Conservation (phyloP, 2,797 vertebrate species). For the Echiichthys vipera region DNA sequence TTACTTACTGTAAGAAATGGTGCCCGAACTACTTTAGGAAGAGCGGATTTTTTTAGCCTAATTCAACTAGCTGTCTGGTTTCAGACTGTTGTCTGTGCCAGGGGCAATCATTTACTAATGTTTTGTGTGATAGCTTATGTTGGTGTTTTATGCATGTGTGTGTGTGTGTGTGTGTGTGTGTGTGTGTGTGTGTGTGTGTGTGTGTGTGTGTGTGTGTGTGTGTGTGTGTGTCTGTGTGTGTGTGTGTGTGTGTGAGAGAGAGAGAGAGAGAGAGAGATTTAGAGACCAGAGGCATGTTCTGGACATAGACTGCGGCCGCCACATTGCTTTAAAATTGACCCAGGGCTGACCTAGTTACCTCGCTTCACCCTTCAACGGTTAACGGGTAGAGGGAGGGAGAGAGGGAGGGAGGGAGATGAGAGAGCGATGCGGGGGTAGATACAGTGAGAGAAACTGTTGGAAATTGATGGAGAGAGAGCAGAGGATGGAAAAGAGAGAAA, state of each 20-base stretch:
- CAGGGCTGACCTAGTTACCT: slow-evolving; percentile 83
- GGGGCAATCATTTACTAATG: slow-evolving; percentile 72
- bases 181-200: slow-evolving; percentile 23
- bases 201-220: slow-evolving; percentile 31
- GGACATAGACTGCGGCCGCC: slow-evolving; percentile 75
- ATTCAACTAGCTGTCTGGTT: slow-evolving; percentile 60
- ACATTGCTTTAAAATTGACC: slow-evolving; percentile 79
- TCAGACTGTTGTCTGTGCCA: slow-evolving; percentile 61
- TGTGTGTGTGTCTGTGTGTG: slow-evolving; percentile 19
- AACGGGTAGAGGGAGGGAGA: slow-evolving; percentile 41
- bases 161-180: slow-evolving; percentile 27
- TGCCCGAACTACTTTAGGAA: not conserved
- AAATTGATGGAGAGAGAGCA: slow-evolving; percentile 24
- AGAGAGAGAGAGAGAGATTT: slow-evolving; percentile 17
- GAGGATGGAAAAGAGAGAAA: slow-evolving; percentile 7
- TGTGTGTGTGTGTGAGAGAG: slow-evolving; percentile 21
- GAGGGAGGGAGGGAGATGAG: slow-evolving; percentile 37
- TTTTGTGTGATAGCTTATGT: slow-evolving; percentile 71
- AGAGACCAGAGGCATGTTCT: slow-evolving; percentile 71
- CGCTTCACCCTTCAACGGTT: slow-evolving; percentile 75
- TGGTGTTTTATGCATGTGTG: slow-evolving; percentile 47
- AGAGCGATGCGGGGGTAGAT: slow-evolving; percentile 51
- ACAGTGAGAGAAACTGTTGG: slow-evolving; percentile 53
- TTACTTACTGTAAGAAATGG: slow-evolving; percentile 27
- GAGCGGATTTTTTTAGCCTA: slow-evolving; percentile 36